These are phyloP conservation scores for Pangasius djambal DNA, from an alignment of 2,797 vertebrate genomes.

Conservation along the genomic window DNA sequence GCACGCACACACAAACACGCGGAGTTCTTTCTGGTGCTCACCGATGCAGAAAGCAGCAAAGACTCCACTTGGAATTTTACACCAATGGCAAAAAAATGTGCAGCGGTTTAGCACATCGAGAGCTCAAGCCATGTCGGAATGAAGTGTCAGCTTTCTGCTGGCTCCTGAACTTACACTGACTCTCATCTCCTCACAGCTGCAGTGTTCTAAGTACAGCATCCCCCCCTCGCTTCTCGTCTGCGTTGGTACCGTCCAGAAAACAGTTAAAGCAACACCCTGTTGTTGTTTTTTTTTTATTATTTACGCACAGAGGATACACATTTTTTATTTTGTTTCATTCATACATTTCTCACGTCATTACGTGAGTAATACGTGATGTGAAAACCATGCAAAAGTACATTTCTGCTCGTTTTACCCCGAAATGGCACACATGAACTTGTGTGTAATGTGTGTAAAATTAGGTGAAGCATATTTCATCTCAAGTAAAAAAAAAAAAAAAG, in stretches of 20 bases:
- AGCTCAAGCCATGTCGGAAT: not conserved
- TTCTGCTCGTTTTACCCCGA: no score
- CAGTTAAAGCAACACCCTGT: conserved; percentile 41
- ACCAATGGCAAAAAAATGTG: not conserved
- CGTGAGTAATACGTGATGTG: not conserved
- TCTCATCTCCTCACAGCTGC: conserved; percentile 38
- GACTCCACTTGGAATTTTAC: not conserved
- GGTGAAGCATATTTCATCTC: not conserved
- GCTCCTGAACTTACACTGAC: conserved; percentile 55
- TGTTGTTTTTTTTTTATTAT: not conserved
- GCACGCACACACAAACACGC: not conserved
- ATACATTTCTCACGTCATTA: not conserved
- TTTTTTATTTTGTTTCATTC: not conserved
- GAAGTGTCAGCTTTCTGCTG: not conserved
- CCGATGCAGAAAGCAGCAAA: conserved; percentile 2
- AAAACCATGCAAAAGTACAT: not conserved
- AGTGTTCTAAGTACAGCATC: conserved; percentile 43
- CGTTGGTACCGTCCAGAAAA: conserved; percentile 61
- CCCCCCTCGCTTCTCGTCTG: not conserved
- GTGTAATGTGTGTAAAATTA: not conserved
- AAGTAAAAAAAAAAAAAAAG: no score
- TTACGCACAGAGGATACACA: not conserved
- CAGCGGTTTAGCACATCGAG: not conserved
- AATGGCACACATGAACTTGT: not conserved
- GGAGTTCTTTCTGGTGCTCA: not conserved